phyloP scores from a whole-genome alignment of 2,797 vertebrate genomes.

The Otolemur crassicaudatus region DNA sequence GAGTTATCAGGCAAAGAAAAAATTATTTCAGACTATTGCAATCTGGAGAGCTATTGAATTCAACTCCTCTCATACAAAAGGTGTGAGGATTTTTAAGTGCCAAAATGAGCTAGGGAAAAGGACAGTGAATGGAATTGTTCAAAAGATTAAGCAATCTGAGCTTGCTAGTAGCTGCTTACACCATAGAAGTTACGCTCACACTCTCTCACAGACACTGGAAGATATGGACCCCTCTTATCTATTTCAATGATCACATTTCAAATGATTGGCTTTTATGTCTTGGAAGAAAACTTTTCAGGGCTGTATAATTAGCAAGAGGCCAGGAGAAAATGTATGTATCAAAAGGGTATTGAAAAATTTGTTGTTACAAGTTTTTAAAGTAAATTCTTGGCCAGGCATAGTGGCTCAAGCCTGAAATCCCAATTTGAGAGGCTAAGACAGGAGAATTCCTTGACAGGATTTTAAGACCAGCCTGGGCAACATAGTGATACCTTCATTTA shows the following conservation, averaged over 20 bases:
- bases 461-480: neutral
- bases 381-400: neutral
- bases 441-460: neutral
- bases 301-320: neutral
- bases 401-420: neutral
- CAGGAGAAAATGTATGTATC: neutral
- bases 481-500: neutral
- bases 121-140: neutral
- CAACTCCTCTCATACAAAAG: neutral
- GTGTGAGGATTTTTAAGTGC: neutral
- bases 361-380: neutral
- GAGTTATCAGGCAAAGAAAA: neutral
- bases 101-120: neutral
- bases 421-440: neutral
- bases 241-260: neutral
- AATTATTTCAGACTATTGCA: neutral
- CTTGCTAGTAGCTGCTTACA: slow-evolving; percentile 19
- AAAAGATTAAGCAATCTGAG: neutral
- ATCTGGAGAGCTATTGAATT: neutral
- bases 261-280: neutral
- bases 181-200: neutral
- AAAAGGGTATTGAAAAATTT: neutral
- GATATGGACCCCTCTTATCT: neutral
- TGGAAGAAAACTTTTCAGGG: neutral
- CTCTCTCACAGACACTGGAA: neutral